Evolutionary conservation across 2,888 invertebrate species (phyloP), one percentile per base, ranked within the genome.

Genomic region (Serrognathus titanus): DNA sequence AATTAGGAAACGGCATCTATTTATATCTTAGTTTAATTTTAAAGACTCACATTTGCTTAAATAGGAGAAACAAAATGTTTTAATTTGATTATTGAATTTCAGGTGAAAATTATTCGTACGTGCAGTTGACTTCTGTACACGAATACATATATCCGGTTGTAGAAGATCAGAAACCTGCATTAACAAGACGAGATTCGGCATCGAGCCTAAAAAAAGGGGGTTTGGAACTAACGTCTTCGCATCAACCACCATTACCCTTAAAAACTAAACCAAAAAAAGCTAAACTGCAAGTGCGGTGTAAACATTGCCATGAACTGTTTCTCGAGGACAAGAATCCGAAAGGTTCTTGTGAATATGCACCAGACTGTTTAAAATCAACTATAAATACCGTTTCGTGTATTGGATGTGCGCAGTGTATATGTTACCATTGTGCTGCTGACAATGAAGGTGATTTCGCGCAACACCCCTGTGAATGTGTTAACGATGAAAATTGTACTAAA

Each of bases 401-500:
- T 71, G 71, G 69, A 9, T 84, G 87, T 64, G 94, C 95, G 12
- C 88, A 89, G 80, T 90, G 94, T 70, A 86, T 95, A 85, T 82
- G 94, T 71, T 96, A 95, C 80, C 95, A 96, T 81, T 96, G 96
- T 78, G 90, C 93, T 85, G 85, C 92, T 63, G 94, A 94, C 77
- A 85, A 90, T 1, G 95, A 95, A 73, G 94, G 93, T 1, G 94
- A 95, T 68, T 90, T 89, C 75, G 85, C 85, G 52, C 85, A 87
- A 72, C 92, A 90, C 72, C 94, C 94, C 7, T 96, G 94, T 81
- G 86, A 89, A 62, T 92, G 92, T 78, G 82, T 79, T 20, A 78
- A 80, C n/a, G 87, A 88, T 73, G 83, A 85, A 59, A 84, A 85
- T 58, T 92, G 91, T 78, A 82, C 86, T 54, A 89, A 89, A 68